Evolutionary conservation across 2,888 invertebrate species (phyloP).

Genomic region (Mesochorus sp.): DNA sequence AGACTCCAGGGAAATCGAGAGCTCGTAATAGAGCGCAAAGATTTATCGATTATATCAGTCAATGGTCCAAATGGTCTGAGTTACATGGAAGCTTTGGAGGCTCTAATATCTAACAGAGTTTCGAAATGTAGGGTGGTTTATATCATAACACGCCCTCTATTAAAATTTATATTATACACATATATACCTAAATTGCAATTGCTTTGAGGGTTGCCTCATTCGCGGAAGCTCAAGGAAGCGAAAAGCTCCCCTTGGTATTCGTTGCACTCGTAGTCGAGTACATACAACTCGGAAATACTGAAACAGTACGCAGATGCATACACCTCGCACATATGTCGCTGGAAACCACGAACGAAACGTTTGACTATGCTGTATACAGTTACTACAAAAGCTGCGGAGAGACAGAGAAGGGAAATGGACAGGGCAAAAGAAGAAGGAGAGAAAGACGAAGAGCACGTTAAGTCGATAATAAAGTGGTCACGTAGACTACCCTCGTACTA

Average conservation of each 20-base stretch:
- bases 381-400: constrained; percentile 1
- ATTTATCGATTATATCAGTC: constrained; percentile 12
- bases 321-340: constrained; percentile 24
- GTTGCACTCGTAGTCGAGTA: constrained; percentile 1
- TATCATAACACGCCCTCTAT: too few relatives aligned
- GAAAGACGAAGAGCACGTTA: constrained; percentile 34
- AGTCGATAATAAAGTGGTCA: constrained; percentile 63
- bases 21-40: not conserved
- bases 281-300: not conserved
- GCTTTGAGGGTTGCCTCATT: not conserved
- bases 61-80: constrained; percentile 36
- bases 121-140: constrained; percentile 33
- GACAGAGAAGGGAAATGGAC: not conserved
- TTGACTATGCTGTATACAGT: constrained; percentile 3
- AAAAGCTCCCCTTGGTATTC: constrained; percentile 22
- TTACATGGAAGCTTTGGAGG: not conserved
- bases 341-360: not conserved
- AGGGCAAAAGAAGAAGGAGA: not conserved
- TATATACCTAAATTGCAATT: not conserved
- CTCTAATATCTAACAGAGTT: constrained; percentile 30
- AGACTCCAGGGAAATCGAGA: too few relatives aligned
- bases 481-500: constrained; percentile 44
- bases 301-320: constrained; percentile 1
- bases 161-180: constrained; percentile 9
- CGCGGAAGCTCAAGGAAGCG: constrained; percentile 1